Evolutionary conservation across 2,113 vertebrate species (phyloP).

Genomic region (Salvator merianae): DNA sequence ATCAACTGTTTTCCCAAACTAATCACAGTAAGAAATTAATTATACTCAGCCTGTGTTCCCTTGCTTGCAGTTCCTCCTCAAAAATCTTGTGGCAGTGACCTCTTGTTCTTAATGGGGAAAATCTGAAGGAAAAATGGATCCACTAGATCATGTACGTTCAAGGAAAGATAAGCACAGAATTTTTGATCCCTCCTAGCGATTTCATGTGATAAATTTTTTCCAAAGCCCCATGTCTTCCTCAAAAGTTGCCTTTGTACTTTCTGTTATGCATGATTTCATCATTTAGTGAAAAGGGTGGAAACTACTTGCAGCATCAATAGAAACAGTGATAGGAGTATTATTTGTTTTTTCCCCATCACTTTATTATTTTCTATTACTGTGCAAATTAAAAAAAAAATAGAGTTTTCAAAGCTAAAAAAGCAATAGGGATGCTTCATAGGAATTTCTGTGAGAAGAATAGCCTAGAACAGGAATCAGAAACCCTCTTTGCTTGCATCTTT

Average conservation of each 20-base stretch:
- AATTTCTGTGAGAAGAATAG: neutral
- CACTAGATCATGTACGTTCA: too few relatives aligned
- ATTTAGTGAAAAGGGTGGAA: neutral
- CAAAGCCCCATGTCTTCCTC: neutral
- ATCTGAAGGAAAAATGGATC: neutral
- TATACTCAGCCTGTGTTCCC: neutral
- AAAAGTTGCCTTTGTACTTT: neutral
- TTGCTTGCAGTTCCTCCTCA: neutral
- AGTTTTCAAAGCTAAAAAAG: too few relatives aligned
- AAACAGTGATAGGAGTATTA: too few relatives aligned
- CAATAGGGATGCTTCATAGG: neutral
- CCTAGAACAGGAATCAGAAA: neutral
- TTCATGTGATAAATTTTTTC: neutral
- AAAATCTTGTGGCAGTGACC: neutral
- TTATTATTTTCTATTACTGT: too few relatives aligned
- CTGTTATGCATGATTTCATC: neutral
- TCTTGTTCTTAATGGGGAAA: neutral
- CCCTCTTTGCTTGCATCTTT: neutral
- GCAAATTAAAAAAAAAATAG: too few relatives aligned
- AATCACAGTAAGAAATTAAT: slow-evolving; percentile 29
- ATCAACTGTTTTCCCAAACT: too few relatives aligned
- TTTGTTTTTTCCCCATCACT: too few relatives aligned
- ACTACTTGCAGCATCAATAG: too few relatives aligned
- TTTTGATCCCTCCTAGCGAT: neutral
- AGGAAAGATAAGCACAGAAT: neutral